Conservation (phyloP, 2,888 invertebrate genomes). For the Drosophila pseudotalamancana region DNA sequence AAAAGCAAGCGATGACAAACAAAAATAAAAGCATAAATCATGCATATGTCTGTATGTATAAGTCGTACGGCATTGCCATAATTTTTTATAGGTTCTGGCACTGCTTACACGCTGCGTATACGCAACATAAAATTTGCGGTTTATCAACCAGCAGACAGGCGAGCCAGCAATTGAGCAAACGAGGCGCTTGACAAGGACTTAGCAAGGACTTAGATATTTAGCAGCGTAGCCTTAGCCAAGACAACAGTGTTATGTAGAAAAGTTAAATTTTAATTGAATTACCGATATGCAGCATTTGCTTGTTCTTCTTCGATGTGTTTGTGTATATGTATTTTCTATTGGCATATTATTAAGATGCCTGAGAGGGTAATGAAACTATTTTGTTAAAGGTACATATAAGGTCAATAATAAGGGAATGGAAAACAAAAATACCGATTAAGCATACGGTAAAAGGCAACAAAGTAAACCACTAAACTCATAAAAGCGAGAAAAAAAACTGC, state of each 20-base stretch:
- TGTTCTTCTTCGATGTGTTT: too few species aligned
- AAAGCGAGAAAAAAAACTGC: not conserved
- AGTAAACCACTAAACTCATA: conserved; percentile 21
- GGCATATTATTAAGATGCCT: too few species aligned
- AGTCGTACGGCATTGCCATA: conserved; percentile 9
- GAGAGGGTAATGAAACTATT: too few species aligned
- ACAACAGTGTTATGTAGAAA: not conserved
- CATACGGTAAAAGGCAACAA: conserved; percentile 17
- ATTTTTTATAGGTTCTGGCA: conserved; percentile 16
- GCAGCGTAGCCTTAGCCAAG: too few species aligned
- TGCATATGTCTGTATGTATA: conserved; percentile 11
- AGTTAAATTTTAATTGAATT: not conserved
- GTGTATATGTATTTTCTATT: too few species aligned
- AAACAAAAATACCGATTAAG: conserved; percentile 28
- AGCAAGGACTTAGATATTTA: conserved; percentile 3
- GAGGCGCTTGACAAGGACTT: conserved; percentile 16
- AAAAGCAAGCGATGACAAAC: conserved; percentile 24
- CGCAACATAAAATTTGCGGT: conserved; percentile 26
- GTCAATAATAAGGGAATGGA: conserved; percentile 33
- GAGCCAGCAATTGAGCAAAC: conserved; percentile 19
- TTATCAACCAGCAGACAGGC: conserved; percentile 31
- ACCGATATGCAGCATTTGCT: not conserved
- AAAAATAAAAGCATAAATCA: conserved; percentile 13
- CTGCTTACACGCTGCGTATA: conserved; percentile 39
- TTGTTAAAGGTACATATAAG: conserved; percentile 27